Evolutionary conservation across 2,888 invertebrate genomes (phyloP).

Genomic region (Ophion ellenae): DNA sequence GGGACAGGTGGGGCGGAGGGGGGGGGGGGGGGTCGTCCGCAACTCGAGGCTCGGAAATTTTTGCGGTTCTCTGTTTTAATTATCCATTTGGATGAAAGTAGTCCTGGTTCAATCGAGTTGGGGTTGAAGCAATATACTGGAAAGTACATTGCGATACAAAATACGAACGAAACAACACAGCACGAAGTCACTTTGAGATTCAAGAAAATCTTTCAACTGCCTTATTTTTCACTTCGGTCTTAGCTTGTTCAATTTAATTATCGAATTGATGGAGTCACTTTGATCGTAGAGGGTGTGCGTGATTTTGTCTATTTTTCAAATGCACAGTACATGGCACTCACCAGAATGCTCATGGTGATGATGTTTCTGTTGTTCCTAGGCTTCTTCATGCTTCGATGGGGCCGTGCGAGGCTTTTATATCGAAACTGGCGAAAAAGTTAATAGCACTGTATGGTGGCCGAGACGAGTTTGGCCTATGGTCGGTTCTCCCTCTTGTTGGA

Average conservation of each 20-base stretch:
- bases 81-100: slow-evolving; percentile 5
- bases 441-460: slow-evolving; percentile 31
- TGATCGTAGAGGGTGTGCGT: not conserved
- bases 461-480: slow-evolving; percentile 42
- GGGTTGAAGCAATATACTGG: not conserved
- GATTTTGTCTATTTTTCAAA: slow-evolving; percentile 2
- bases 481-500: slow-evolving; percentile 61
- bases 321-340: slow-evolving; percentile 51
- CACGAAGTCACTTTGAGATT: slow-evolving; percentile 17
- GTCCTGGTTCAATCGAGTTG: not conserved
- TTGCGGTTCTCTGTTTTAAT: not conserved
- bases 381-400: slow-evolving; percentile 54
- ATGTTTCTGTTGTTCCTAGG: slow-evolving; percentile 41
- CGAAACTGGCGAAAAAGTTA: slow-evolving; percentile 59
- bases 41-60: not conserved
- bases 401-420: slow-evolving; percentile 64
- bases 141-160: slow-evolving; percentile 3
- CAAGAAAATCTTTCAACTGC: not conserved
- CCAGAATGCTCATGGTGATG: slow-evolving; percentile 61
- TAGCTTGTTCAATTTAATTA: not conserved
- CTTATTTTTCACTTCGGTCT: not conserved
- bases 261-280: not conserved
- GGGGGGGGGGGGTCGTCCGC: not conserved
- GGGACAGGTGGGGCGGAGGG: not conserved
- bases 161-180: slow-evolving; percentile 6